phyloP scores from a whole-genome alignment of 2,797 vertebrate genomes.

The Choloepus didactylus region DNA sequence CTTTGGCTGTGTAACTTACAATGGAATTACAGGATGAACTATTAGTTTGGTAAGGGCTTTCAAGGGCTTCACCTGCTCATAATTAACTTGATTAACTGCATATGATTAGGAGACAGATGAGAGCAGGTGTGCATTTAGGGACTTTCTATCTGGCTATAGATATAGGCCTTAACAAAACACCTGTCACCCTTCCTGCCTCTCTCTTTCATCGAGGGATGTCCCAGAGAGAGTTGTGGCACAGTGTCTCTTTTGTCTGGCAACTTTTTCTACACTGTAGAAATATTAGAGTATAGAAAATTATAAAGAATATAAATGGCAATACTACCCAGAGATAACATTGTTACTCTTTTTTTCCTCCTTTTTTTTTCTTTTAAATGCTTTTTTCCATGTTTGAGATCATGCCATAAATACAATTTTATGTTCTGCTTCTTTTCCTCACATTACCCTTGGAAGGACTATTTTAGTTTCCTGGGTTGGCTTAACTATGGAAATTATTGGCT shows the following conservation, averaged over 20 bases:
- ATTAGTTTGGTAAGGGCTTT: background rate
- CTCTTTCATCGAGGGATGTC: conserved; percentile 33
- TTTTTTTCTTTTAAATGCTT: background rate
- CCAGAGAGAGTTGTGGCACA: background rate
- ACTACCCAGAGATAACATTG: background rate
- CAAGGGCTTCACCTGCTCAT: background rate
- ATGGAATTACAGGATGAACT: conserved; percentile 29
- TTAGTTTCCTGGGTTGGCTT: too few relatives aligned
- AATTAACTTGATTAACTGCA: conserved; percentile 61
- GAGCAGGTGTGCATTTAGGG: conserved; percentile 59
- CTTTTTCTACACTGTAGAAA: background rate
- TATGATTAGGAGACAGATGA: background rate
- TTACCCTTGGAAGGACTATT: background rate
- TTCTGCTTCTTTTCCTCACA: background rate
- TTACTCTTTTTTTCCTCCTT: background rate
- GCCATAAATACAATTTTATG: background rate
- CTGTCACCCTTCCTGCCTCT: background rate
- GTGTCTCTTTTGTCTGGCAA: background rate
- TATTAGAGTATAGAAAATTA: background rate
- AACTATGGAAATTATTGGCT: too few relatives aligned
- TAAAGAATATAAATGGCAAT: background rate
- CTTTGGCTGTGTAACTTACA: conserved; percentile 11
- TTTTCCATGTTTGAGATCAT: background rate
- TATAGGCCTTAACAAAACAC: conserved; percentile 44
- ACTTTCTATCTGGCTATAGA: conserved; percentile 45